Conservation (phyloP, 1,140 invertebrate species). For the Drosophila arawakana region DNA sequence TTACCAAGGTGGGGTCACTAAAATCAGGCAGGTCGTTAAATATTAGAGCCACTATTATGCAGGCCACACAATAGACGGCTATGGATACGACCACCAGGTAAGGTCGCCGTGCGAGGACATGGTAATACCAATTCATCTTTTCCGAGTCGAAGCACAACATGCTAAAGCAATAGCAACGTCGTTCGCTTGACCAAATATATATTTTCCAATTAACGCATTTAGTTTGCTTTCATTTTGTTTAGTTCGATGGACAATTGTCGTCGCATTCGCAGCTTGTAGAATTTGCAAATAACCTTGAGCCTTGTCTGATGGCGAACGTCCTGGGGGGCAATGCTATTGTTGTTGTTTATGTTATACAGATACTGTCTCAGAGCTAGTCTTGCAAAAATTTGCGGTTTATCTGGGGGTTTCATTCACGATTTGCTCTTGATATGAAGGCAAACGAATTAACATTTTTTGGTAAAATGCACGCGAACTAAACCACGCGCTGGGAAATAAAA, state of each 20-base stretch:
- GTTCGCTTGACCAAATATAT: background rate
- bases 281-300: slow-evolving; percentile 56
- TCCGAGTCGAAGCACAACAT: slow-evolving; percentile 77
- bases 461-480: slow-evolving; percentile 30
- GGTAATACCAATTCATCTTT: slow-evolving; percentile 86
- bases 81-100: slow-evolving; percentile 89
- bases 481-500: slow-evolving; percentile 28
- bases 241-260: background rate
- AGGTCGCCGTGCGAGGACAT: slow-evolving; percentile 90
- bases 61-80: slow-evolving; percentile 88
- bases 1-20: slow-evolving; percentile 90
- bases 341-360: slow-evolving; percentile 68
- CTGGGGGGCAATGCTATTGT: slow-evolving; percentile 57
- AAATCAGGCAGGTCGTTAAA: slow-evolving; percentile 90
- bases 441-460: slow-evolving; percentile 19
- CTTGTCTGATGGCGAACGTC: slow-evolving; percentile 28
- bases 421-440: background rate
- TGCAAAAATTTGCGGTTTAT: slow-evolving; percentile 14
- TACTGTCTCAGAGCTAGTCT: slow-evolving; percentile 41
- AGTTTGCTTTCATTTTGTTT: slow-evolving; percentile 38
- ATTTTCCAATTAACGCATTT: background rate
- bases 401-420: background rate
- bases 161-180: slow-evolving; percentile 7
- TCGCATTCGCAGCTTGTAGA: slow-evolving; percentile 11
- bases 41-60: slow-evolving; percentile 89